Evolutionary conservation across 1,140 invertebrate genomes (phyloP).

Genomic region (Drosophila paulistorum): DNA sequence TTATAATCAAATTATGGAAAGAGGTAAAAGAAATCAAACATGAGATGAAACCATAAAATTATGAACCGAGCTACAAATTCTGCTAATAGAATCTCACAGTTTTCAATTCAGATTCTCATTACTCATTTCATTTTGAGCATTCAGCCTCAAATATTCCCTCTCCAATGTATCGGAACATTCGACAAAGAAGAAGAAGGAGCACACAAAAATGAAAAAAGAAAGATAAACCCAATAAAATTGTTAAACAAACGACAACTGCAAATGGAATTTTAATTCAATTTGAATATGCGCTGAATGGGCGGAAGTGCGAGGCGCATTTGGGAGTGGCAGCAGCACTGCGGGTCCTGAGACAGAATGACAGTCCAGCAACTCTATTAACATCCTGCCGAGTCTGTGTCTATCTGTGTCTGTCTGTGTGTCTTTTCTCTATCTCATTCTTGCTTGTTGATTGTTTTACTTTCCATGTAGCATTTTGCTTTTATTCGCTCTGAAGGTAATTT

Average conservation of each 20-base stretch:
- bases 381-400: slow-evolving; percentile 33
- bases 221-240: slow-evolving; percentile 39
- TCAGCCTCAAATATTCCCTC: slow-evolving; percentile 9
- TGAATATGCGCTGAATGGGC: slow-evolving; percentile 46
- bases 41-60: background rate
- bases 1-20: too few relatives aligned
- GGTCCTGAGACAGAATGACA: background rate
- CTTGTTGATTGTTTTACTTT: slow-evolving; percentile 10
- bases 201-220: slow-evolving; percentile 1
- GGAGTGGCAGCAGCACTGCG: background rate
- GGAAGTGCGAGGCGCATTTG: background rate
- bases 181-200: background rate
- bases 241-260: slow-evolving; percentile 72
- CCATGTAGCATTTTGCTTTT: slow-evolving; percentile 9
- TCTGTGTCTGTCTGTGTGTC: slow-evolving; percentile 5
- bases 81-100: background rate
- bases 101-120: background rate
- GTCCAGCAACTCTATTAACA: slow-evolving; percentile 59
- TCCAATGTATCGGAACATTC: background rate
- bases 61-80: background rate
- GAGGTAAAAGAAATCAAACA: too few relatives aligned
- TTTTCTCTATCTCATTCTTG: slow-evolving; percentile 38
- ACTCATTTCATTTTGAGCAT: slow-evolving; percentile 13
- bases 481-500: slow-evolving; percentile 55
- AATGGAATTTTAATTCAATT: slow-evolving; percentile 81